phyloP scores from a whole-genome alignment of 2,888 invertebrate genomes.

The Drosophila austrosaltans region DNA sequence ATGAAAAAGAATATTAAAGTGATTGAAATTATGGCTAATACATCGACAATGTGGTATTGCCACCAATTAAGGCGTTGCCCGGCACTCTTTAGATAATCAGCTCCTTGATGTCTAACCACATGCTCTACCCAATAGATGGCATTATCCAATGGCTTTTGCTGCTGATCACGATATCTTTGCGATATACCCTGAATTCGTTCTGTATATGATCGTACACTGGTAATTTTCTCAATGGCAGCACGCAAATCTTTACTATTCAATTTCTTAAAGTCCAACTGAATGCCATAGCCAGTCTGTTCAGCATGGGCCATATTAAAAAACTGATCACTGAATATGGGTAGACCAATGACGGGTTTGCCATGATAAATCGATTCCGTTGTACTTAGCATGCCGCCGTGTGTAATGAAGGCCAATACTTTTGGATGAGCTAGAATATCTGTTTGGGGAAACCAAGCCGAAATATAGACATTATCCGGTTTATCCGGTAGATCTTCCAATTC shows the following conservation, averaged over 20 bases:
- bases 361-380: slow-evolving; percentile 84
- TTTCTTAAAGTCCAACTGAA: slow-evolving; percentile 69
- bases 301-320: slow-evolving; percentile 84
- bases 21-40: slow-evolving; percentile 54
- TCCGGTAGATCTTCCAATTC: slow-evolving; percentile 77
- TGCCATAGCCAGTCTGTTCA: slow-evolving; percentile 82
- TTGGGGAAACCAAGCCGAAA: slow-evolving; percentile 83
- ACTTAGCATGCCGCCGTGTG: slow-evolving; percentile 84
- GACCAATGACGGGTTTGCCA: slow-evolving; percentile 84
- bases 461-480: slow-evolving; percentile 73
- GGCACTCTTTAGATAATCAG: slow-evolving; percentile 78
- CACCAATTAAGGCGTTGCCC: slow-evolving; percentile 74
- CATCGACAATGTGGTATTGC: slow-evolving; percentile 77
- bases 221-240: slow-evolving; percentile 56
- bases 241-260: slow-evolving; percentile 66
- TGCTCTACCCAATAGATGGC: slow-evolving; percentile 82
- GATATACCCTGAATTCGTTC: slow-evolving; percentile 64
- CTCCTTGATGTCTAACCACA: slow-evolving; percentile 80
- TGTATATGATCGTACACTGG: slow-evolving; percentile 53
- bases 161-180: slow-evolving; percentile 77
- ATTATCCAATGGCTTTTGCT: slow-evolving; percentile 71
- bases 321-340: slow-evolving; percentile 85
- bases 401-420: slow-evolving; percentile 84
- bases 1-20: slow-evolving; percentile 12
- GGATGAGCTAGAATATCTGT: slow-evolving; percentile 84